A percentile compares a stretch with the other conserved stretches of the same genome.
These are phyloP conservation scores for Sebastes fasciatus DNA, from an alignment of 2,113 vertebrate species.

Conservation along the genomic window DNA sequence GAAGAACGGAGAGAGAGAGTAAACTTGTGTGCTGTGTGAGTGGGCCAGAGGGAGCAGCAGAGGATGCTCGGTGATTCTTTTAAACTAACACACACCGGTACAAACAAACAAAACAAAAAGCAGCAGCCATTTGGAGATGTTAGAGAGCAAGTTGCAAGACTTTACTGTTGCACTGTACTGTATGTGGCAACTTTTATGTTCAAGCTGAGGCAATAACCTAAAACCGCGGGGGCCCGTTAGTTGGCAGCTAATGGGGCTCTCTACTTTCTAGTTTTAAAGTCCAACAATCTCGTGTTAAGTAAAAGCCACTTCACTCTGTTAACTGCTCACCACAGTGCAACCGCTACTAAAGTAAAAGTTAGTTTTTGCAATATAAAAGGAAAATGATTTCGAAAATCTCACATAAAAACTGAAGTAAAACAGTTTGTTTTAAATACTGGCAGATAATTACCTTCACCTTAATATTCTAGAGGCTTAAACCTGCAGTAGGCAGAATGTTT, in stretches of 20 bases:
- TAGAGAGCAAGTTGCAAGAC: background rate
- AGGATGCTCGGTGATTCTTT: conserved; percentile 4
- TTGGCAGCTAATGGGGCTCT: conserved; percentile 10
- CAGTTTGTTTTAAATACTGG: conserved; percentile 18
- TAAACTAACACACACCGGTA: conserved; percentile 7
- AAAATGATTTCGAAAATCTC: background rate
- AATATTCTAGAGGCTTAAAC: background rate
- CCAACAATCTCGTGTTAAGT: conserved; percentile 10
- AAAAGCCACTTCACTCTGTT: conserved; percentile 25
- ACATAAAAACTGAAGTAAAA: background rate
- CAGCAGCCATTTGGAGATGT: background rate
- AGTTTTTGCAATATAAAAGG: background rate
- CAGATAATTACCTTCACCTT: background rate
- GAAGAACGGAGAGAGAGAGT: conserved; percentile 9
- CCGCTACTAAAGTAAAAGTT: background rate
- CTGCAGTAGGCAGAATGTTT: no score
- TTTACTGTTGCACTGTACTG: background rate
- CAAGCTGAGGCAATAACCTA: background rate
- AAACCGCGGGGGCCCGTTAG: background rate
- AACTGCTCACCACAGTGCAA: background rate
- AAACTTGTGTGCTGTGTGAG: conserved; percentile 13
- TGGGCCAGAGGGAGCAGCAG: conserved; percentile 26
- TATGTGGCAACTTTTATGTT: conserved; percentile 5
- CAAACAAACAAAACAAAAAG: conserved; percentile 11
- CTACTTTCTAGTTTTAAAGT: conserved; percentile 9